Evolutionary conservation across 1,140 invertebrate species (phyloP).

Genomic region (Chironomus striatipennis): DNA sequence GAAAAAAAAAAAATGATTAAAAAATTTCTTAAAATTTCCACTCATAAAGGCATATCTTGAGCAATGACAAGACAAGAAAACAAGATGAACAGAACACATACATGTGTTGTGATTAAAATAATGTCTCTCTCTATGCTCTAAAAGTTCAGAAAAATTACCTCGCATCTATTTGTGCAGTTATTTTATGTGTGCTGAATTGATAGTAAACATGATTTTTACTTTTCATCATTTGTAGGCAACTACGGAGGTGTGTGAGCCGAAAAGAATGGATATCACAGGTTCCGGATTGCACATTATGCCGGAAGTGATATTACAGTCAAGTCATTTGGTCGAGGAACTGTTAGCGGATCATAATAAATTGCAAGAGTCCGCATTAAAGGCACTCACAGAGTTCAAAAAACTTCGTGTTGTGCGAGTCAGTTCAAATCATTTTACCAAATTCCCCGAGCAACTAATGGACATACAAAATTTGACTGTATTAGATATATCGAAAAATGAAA

Average conservation of each 20-base stretch:
- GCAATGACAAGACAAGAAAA: conserved; percentile 27
- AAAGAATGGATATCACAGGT: conserved; percentile 42
- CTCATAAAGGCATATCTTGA: background rate
- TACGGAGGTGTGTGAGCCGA: conserved; percentile 37
- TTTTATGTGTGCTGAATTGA: background rate
- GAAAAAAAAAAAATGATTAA: no score
- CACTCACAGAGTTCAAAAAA: conserved; percentile 41
- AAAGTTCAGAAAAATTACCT: conserved; percentile 13
- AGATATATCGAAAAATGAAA: conserved; percentile 60
- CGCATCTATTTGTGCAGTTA: conserved; percentile 23
- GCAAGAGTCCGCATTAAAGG: conserved; percentile 34
- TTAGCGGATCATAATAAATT: conserved; percentile 47
- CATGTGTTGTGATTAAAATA: conserved; percentile 10
- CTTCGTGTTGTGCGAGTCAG: conserved; percentile 50
- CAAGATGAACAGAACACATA: conserved; percentile 26
- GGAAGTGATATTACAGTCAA: conserved; percentile 29
- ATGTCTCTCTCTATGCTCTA: conserved; percentile 23
- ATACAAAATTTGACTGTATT: conserved; percentile 50
- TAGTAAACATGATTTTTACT: conserved; percentile 14
- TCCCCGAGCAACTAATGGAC: conserved; percentile 51
- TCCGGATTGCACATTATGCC: conserved; percentile 39
- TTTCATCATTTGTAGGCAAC: conserved; percentile 39
- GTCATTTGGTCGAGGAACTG: conserved; percentile 45
- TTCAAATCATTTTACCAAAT: conserved; percentile 46
- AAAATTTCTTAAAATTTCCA: no score